Evolutionary conservation across 2,797 vertebrate species (phyloP).

Genomic region (Tarsius wallacei): DNA sequence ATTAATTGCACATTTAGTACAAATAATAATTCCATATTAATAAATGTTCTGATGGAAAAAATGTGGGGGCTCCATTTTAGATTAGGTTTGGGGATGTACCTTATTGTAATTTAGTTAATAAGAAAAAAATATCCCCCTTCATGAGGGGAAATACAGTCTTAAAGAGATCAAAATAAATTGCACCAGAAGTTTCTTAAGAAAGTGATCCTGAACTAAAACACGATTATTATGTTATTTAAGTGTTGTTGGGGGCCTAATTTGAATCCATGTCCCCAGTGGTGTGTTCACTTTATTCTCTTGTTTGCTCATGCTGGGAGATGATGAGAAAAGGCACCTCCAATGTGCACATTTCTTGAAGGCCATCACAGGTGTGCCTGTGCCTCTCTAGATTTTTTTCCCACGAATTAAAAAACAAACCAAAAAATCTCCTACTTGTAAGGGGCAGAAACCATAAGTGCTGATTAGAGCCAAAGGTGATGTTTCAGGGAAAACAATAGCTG

Average conservation of each 20-base stretch:
- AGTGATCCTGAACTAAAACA: not conserved
- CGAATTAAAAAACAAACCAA: constrained; percentile 21
- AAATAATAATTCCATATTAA: not conserved
- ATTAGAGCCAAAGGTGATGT: constrained; percentile 75
- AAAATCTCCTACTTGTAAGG: constrained; percentile 78
- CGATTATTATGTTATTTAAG: not conserved
- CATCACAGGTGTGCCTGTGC: not conserved
- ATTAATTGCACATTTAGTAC: too few relatives aligned
- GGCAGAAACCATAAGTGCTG: constrained; percentile 71
- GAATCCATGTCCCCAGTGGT: not conserved
- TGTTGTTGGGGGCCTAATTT: too few relatives aligned
- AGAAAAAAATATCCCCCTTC: not conserved
- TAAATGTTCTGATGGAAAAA: not conserved
- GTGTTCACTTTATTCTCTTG: constrained; percentile 57
- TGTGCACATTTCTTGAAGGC: constrained; percentile 77
- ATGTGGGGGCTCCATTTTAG: not conserved
- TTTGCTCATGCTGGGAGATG: constrained; percentile 69
- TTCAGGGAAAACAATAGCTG: constrained; percentile 79
- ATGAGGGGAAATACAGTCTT: not conserved
- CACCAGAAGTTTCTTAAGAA: not conserved
- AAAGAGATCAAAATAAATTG: not conserved
- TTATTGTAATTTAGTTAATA: not conserved
- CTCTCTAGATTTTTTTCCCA: not conserved
- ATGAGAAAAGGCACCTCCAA: constrained; percentile 67
- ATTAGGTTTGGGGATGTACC: not conserved